These are phyloP conservation scores for Gordius sp. DNA, from an alignment of 2,888 invertebrate species.

Conservation along the genomic window DNA sequence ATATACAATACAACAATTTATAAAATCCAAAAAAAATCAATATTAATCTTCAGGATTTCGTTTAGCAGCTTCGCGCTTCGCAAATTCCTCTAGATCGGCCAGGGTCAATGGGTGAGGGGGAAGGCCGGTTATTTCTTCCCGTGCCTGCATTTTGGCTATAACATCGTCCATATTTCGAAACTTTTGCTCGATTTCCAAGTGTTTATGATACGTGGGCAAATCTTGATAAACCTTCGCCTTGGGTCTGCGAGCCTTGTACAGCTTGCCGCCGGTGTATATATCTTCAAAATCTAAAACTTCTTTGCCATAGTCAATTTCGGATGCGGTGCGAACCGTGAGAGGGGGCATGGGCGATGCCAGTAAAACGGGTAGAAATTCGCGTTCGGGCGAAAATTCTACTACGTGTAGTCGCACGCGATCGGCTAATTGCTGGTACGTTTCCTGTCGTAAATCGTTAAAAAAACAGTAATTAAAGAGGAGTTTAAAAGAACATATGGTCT, in stretches of 20 bases:
- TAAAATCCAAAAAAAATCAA: too few species aligned
- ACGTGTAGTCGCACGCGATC: neutral
- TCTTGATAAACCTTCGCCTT: neutral
- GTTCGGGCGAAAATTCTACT: conserved; percentile 8
- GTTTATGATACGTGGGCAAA: neutral
- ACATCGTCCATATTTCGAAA: neutral
- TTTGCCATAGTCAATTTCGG: neutral
- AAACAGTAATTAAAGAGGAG: too few species aligned
- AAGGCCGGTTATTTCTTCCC: conserved; percentile 5
- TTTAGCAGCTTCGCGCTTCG: too few species aligned
- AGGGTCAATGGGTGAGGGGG: neutral
- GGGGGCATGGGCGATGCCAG: neutral
- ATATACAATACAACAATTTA: too few species aligned
- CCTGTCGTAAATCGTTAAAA: too few species aligned
- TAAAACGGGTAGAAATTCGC: conserved; percentile 6
- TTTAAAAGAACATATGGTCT: too few species aligned
- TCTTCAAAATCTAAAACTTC: neutral
- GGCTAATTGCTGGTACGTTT: conserved; percentile 10
- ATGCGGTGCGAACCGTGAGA: neutral
- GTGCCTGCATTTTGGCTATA: neutral
- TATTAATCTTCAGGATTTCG: too few species aligned
- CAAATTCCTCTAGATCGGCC: neutral
- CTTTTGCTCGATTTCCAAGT: neutral
- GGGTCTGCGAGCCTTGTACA: neutral
- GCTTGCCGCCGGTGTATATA: conserved; percentile 6